Evolutionary conservation across 2,113 vertebrate genomes (phyloP).

Genomic region (Sminthopsis crassicaudata): DNA sequence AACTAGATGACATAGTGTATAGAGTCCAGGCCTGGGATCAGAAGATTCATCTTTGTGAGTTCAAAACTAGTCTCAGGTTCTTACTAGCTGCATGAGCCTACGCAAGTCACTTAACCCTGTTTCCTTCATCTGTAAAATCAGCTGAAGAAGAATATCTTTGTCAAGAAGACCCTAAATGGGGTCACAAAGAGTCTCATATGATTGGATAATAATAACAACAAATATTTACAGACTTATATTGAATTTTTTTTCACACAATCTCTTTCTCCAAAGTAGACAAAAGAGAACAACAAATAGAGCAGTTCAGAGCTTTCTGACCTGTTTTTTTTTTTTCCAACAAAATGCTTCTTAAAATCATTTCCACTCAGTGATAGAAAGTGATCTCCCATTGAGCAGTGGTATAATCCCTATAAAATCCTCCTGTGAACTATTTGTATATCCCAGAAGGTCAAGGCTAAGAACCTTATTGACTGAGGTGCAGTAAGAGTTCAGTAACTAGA

Average conservation of each 20-base stretch:
- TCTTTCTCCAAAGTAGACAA: neutral
- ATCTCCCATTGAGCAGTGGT: neutral
- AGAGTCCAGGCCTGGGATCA: neutral
- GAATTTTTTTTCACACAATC: neutral
- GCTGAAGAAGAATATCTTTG: neutral
- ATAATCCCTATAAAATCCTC: neutral
- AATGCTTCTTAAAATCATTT: conserved; percentile 2
- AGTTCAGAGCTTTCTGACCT: neutral
- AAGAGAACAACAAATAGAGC: neutral
- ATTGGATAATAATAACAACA: neutral
- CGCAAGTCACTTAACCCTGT: neutral
- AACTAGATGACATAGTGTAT: neutral
- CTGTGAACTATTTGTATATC: neutral
- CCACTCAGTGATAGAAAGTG: neutral
- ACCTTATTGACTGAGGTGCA: neutral
- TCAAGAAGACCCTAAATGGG: no score
- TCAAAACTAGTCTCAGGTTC: neutral
- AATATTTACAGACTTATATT: neutral
- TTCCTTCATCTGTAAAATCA: neutral
- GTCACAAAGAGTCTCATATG: no score
- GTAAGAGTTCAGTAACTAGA: conserved; percentile 24
- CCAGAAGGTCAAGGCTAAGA: neutral
- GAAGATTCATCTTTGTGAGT: no score
- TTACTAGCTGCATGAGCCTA: neutral
- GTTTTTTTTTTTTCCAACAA: neutral